These are phyloP conservation scores for Ptiloglossa arizonensis DNA, from an alignment of 1,140 invertebrate species.

Conservation along the genomic window DNA sequence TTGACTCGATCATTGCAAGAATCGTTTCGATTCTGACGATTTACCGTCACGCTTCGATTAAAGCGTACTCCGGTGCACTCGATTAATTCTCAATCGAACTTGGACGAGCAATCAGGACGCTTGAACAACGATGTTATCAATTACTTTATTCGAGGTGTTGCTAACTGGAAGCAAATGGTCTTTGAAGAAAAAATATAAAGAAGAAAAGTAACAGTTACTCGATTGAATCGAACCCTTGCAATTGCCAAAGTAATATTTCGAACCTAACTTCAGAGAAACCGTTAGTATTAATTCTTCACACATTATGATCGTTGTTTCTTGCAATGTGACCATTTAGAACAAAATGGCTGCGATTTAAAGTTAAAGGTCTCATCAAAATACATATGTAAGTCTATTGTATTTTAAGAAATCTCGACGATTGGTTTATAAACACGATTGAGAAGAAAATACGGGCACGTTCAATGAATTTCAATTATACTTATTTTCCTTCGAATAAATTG, in stretches of 20 bases:
- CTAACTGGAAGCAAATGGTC: not conserved
- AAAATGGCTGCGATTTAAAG: no score
- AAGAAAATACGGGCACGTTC: no score
- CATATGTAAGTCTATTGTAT: no score
- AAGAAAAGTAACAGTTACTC: constrained; percentile 1
- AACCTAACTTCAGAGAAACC: no score
- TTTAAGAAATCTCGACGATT: no score
- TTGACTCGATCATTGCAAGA: not conserved
- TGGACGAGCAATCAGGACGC: constrained; percentile 18
- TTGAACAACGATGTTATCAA: constrained; percentile 24
- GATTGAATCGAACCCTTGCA: not conserved
- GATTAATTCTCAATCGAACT: constrained; percentile 17
- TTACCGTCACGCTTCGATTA: constrained; percentile 1
- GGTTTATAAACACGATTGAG: no score
- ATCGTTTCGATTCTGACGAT: constrained; percentile 14
- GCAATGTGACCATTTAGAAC: no score
- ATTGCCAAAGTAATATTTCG: not conserved
- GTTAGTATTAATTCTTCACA: no score
- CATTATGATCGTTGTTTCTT: no score
- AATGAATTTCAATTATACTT: no score
- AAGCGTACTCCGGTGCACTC: constrained; percentile 15
- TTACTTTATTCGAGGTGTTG: constrained; percentile 18
- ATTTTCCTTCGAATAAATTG: no score
- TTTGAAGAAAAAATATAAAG: not conserved
- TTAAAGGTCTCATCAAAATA: no score